Conservation (phyloP, 2,113 vertebrate species). For the Clarias magur region DNA sequence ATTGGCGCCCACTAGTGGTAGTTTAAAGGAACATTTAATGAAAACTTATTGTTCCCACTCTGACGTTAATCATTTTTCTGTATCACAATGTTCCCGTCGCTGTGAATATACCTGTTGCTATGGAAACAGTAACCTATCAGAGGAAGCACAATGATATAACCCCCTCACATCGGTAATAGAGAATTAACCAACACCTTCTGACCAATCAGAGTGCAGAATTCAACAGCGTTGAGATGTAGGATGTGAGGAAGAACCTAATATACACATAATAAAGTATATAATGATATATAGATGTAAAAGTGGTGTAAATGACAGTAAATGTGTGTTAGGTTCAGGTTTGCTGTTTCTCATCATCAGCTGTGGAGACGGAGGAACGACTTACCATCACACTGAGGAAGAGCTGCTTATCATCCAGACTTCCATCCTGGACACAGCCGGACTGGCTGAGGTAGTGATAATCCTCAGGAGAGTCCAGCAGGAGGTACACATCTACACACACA, state of each 20-base stretch:
- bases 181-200: background rate
- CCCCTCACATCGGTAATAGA: background rate
- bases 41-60: background rate
- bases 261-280: background rate
- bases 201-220: background rate
- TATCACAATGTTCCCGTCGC: background rate
- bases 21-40: background rate
- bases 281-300: too few species aligned
- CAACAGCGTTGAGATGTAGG: background rate
- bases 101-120: too few species aligned
- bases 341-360: background rate
- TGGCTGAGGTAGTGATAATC: conserved; percentile 83
- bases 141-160: background rate
- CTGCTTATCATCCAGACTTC: conserved; percentile 80
- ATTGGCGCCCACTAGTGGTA: background rate
- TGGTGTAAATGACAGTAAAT: background rate
- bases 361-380: conserved; percentile 51
- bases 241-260: background rate
- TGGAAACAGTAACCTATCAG: background rate
- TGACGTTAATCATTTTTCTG: background rate
- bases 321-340: background rate
- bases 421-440: conserved; percentile 81
- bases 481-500: conserved; percentile 74
- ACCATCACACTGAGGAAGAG: conserved; percentile 89
- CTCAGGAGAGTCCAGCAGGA: conserved; percentile 77